A percentile compares a stretch with the other conserved stretches of the same genome.
Evolutionary conservation across 2,113 vertebrate genomes (phyloP).

Genomic region (Scatophagus argus): DNA sequence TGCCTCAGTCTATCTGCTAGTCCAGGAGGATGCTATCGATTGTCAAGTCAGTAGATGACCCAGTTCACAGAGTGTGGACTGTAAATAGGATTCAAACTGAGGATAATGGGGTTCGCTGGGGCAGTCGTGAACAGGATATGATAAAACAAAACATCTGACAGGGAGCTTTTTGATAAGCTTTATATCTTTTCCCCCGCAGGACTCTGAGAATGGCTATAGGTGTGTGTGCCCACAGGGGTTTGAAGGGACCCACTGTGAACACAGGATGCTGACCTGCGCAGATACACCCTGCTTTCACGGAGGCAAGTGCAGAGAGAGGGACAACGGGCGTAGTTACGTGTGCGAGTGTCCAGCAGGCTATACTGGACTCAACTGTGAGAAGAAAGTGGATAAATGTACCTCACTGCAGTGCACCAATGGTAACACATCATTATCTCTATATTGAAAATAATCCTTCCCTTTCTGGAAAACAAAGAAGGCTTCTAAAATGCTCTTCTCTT

Average conservation of each 20-base stretch:
- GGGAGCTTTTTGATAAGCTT: slow-evolving; percentile 49
- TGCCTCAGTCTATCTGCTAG: slow-evolving; percentile 73
- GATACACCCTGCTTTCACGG: slow-evolving; percentile 94
- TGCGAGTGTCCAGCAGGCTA: slow-evolving; percentile 93
- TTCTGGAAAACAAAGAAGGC: background rate
- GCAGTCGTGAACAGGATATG: slow-evolving; percentile 61
- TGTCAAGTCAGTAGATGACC: slow-evolving; percentile 80
- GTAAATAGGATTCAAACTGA: slow-evolving; percentile 76
- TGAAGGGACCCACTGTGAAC: slow-evolving; percentile 92
- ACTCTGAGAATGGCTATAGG: slow-evolving; percentile 90
- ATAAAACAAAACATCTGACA: slow-evolving; percentile 61
- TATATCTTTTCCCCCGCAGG: slow-evolving; percentile 79
- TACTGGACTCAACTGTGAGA: slow-evolving; percentile 98
- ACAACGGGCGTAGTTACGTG: slow-evolving; percentile 88
- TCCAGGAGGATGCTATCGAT: slow-evolving; percentile 82
- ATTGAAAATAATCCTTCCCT: background rate
- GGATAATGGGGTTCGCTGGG: slow-evolving; percentile 62
- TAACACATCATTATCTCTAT: slow-evolving; percentile 71
- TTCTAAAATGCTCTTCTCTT: background rate
- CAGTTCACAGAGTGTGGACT: slow-evolving; percentile 79
- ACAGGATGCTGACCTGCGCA: slow-evolving; percentile 91
- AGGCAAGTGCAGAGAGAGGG: slow-evolving; percentile 90
- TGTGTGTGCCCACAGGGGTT: slow-evolving; percentile 92
- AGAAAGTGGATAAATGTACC: slow-evolving; percentile 94
- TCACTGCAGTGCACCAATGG: slow-evolving; percentile 94